Evolutionary conservation across 2,888 invertebrate species (phyloP), one percentile per base, ranked within the genome.

Genomic region (Cephus runcator): DNA sequence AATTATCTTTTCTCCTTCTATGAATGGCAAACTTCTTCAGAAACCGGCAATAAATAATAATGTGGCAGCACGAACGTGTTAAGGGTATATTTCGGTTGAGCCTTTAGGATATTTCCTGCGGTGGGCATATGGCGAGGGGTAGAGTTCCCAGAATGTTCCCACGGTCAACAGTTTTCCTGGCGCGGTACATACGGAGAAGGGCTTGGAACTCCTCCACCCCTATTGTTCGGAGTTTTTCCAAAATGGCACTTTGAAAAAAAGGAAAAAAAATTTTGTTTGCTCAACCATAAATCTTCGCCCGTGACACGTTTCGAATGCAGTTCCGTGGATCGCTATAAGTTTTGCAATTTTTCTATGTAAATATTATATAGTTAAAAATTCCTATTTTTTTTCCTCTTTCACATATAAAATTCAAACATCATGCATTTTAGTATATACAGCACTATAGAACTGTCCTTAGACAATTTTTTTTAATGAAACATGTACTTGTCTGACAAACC

Each of bases 131-230:
- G 90, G 90, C 88, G 86, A 87, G 85, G 88, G 88, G 87, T 84
- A 86, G 86, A 87, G 87, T 91, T 90, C 90, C 88, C 88, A 88
- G 90, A 90, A 90, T 86, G 88, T 91, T 91, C 91, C 90, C 91
- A 91, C 91, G 91, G 91, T 90, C 90, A 89, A 90, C 85, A 90
- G 88, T 86, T 90, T 91, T 89, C 88, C 86, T 87, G 69, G 36
- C 69, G 69, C 23, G 56, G 56, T 23, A 56, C 23, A 23, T 9
- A 23, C 56, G 56, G 74, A 74, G 35, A 35, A 34, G 30, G 35
- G 31, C 74, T 12, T 30, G 74, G 74, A 35, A 6, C 74, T 15
- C 75, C 74, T 77, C 75, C 35, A 68, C 75, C 75, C 34, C 77
- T 69, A 76, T 79, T 80, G 75, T 79, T 73, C 69, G 34, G 75